Conservation (phyloP, 1,140 invertebrate species). For the Leptonema lineaticorne region DNA sequence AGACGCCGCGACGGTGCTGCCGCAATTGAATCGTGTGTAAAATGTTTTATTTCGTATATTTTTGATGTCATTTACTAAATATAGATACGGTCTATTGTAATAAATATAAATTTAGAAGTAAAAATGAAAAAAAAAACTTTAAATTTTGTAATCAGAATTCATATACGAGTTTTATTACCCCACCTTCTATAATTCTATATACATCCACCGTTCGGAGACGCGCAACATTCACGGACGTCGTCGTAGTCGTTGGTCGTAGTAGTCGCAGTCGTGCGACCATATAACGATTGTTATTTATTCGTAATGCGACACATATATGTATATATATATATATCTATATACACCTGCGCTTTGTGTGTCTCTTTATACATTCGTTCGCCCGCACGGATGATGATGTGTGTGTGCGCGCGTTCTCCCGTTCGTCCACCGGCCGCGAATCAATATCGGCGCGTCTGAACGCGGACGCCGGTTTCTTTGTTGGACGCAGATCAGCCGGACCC, state of each 20-base stretch:
- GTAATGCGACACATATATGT: background rate
- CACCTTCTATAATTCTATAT: too few relatives aligned
- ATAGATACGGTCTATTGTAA: too few relatives aligned
- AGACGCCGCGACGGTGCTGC: too few relatives aligned
- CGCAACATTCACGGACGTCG: too few relatives aligned
- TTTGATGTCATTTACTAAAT: too few relatives aligned
- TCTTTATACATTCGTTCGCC: background rate
- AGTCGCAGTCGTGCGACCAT: background rate
- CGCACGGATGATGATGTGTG: background rate
- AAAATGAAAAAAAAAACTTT: too few relatives aligned
- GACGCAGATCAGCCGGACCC: background rate
- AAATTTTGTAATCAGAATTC: too few relatives aligned
- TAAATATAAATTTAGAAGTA: too few relatives aligned
- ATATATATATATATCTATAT: background rate
- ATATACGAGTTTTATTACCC: too few relatives aligned
- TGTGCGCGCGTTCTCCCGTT: background rate
- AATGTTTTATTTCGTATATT: too few relatives aligned
- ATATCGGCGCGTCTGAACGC: constrained; percentile 4
- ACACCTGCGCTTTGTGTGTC: background rate
- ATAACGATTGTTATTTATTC: background rate
- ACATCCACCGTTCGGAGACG: too few relatives aligned
- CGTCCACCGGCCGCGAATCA: background rate
- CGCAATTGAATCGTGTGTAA: too few relatives aligned
- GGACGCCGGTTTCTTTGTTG: constrained; percentile 5
- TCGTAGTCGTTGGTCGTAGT: background rate